Evolutionary conservation across 2,113 vertebrate genomes (phyloP), one percentile per base, ranked within the genome.

Genomic region (Oncorhynchus tshawytscha): DNA sequence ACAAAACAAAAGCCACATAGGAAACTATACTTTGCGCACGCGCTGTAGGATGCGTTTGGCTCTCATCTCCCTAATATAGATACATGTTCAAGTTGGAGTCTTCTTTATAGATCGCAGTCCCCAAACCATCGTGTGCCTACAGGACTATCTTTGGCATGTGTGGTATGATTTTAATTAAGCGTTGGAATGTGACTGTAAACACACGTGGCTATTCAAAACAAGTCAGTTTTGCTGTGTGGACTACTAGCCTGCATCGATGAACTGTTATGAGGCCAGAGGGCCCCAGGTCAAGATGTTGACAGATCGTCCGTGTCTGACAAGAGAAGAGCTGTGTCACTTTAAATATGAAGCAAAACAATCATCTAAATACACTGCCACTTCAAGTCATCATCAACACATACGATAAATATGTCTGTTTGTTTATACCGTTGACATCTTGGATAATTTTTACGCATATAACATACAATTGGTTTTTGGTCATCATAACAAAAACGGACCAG

Each of bases 141-240:
- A 67, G 70, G 75, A 81, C 81, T 76, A 76, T 89, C 80, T 81
- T 82, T 87, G 90, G 89, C 83, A 91, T 87, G 84, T 76, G 76
- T 67, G 81, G 80, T 83, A 89, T 86, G 86, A 88, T 88, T 89
- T 89, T 82, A 88, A 90, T 81, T 84, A 80, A 88, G 85, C 77
- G 25, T 22, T 72, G 86, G 87, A 79, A 83, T 86, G 86, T 76
- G 78, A 85, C 82, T 84, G 84, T 87, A 91, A 90, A 91, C 89
- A 90, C 87, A 92, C 85, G 79, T 76, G 68, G 74, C 79, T 72
- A 75, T 86, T 89, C 84, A 90, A 87, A 90, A 88, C 85, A 85
- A 82, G 12, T 3, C 51, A 75, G 81, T 66, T 57, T 83, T 73
- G 74, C 70, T 78, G 84, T 29, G 72, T 20, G 76, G 59, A 81